A percentile compares a stretch with the other conserved stretches of the same genome.
These are phyloP conservation scores for Sarcophaga bullata DNA, from an alignment of 1,140 invertebrate genomes.

Conservation along the genomic window DNA sequence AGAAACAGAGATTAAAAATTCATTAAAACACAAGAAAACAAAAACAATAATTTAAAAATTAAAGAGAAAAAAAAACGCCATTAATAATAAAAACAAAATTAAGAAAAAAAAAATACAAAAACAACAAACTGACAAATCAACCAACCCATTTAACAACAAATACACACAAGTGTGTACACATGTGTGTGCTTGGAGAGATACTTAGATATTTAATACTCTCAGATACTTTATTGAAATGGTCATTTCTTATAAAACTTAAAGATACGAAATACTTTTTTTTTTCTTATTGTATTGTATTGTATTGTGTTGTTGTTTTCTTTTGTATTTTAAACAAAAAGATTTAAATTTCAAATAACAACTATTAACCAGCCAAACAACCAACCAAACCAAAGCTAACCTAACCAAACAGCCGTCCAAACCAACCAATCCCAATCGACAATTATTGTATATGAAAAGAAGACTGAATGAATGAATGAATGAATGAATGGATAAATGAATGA, in stretches of 20 bases:
- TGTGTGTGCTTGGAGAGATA: no score
- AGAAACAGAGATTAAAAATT: not conserved
- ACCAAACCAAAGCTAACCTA: not conserved
- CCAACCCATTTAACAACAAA: slow-evolving; percentile 3
- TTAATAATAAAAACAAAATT: not conserved
- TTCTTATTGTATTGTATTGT: not conserved
- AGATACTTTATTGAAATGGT: slow-evolving; percentile 9
- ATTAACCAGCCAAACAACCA: not conserved
- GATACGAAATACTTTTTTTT: slow-evolving; percentile 9
- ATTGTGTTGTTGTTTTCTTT: no score
- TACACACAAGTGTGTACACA: not conserved
- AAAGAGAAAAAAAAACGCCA: not conserved
- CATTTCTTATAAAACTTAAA: slow-evolving; percentile 22
- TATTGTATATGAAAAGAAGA: not conserved
- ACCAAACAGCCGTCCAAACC: not conserved
- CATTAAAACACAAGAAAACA: not conserved
- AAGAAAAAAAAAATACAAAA: not conserved
- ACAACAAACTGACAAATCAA: slow-evolving; percentile 3
- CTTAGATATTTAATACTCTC: not conserved
- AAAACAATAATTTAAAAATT: not conserved
- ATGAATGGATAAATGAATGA: not conserved
- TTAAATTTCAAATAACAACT: slow-evolving; percentile 11
- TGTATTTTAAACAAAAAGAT: not conserved
- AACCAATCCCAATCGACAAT: slow-evolving; percentile 16
- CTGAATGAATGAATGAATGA: not conserved